Conservation (phyloP, 2,113 vertebrate species). For the Callorhinus ursinus region DNA sequence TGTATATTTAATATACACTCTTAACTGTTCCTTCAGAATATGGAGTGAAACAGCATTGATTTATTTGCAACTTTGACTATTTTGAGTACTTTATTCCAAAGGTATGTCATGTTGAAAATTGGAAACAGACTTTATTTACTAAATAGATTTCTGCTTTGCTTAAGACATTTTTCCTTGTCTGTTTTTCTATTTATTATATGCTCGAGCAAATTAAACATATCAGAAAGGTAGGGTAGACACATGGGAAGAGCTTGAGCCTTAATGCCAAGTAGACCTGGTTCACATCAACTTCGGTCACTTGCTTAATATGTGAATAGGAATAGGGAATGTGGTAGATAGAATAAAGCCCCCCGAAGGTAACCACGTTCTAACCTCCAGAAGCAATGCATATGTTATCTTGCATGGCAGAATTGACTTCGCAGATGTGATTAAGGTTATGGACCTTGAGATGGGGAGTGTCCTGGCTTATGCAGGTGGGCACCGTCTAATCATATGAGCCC, state of each 20-base stretch:
- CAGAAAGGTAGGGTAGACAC: not conserved
- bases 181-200: conserved; percentile 38
- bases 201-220: conserved; percentile 6
- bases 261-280: not conserved
- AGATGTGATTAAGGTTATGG: not conserved
- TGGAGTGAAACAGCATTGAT: conserved; percentile 48
- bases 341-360: not conserved
- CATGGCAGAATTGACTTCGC: not conserved
- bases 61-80: conserved; percentile 51
- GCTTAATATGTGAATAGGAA: not conserved
- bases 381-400: not conserved
- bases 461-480: not conserved
- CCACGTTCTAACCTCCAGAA: not conserved
- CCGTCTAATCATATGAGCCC: not conserved
- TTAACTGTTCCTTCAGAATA: conserved; percentile 20
- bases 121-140: conserved; percentile 59
- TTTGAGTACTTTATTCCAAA: conserved; percentile 59
- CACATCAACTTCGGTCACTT: not conserved
- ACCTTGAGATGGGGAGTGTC: not conserved
- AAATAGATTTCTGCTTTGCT: conserved; percentile 57
- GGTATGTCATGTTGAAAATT: conserved; percentile 57
- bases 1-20: conserved; percentile 49
- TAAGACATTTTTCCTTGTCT: conserved; percentile 47
- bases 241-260: not conserved
- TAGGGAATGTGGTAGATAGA: not conserved